A percentile compares a stretch with the other conserved stretches of the same genome.
Evolutionary conservation across 2,113 vertebrate genomes (phyloP).

Genomic region (Neotoma lepida): DNA sequence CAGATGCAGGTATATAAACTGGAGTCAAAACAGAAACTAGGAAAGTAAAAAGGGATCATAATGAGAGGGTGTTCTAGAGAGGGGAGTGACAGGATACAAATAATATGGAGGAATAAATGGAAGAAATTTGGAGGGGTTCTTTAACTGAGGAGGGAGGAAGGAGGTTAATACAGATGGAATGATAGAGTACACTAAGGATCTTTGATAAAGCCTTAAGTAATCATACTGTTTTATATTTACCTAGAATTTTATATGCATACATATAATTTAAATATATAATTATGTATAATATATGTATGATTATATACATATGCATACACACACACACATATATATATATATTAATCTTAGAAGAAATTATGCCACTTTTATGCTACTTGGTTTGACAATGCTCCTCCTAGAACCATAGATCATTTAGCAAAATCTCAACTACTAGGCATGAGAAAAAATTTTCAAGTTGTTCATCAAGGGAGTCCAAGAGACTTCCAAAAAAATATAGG

Average conservation of each 20-base stretch:
- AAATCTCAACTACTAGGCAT: not conserved
- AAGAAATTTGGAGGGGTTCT: not conserved
- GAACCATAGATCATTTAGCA: not conserved
- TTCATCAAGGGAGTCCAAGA: not conserved
- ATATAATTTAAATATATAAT: too few relatives aligned
- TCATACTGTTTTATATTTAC: not conserved
- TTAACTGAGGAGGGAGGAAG: not conserved
- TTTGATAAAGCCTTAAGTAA: not conserved
- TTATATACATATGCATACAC: not conserved
- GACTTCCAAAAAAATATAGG: not conserved
- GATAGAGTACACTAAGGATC: not conserved
- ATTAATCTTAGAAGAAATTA: not conserved
- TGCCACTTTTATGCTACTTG: not conserved
- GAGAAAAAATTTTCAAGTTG: not conserved
- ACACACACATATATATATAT: not conserved
- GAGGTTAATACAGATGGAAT: not conserved
- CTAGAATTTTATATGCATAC: not conserved
- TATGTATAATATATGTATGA: not conserved
- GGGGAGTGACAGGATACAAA: not conserved
- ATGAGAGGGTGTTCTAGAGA: not conserved
- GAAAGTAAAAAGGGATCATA: not conserved
- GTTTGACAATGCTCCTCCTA: not conserved
- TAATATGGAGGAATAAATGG: not conserved
- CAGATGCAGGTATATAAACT: not conserved
- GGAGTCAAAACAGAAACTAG: not conserved